Percentiles rank a stretch among this genome's conserved stretches.
Conservation (phyloP, 2,888 invertebrate genomes). For the Crocallis elinguaria region DNA sequence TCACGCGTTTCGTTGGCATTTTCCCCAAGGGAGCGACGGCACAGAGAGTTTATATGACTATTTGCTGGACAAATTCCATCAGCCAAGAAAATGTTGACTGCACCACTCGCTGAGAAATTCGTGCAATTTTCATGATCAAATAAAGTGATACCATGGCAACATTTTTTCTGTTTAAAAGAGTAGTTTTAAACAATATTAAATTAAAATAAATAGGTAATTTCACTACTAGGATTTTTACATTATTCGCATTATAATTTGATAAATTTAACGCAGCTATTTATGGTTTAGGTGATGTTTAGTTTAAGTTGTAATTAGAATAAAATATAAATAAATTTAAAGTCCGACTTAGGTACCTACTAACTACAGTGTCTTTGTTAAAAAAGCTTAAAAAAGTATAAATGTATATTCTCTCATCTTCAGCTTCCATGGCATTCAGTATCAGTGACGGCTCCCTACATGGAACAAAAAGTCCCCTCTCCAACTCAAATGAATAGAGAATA, state of each 20-base stretch:
- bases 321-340: no score
- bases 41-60: slow-evolving; percentile 40
- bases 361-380: no score
- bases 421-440: background rate
- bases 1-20: slow-evolving; percentile 38
- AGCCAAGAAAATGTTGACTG: slow-evolving; percentile 48
- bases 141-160: slow-evolving; percentile 21
- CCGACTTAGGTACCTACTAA: no score
- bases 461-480: background rate
- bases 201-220: no score
- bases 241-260: no score
- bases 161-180: background rate
- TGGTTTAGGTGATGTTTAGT: no score
- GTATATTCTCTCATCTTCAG: background rate
- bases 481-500: slow-evolving; percentile 36
- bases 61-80: slow-evolving; percentile 57
- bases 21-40: slow-evolving; percentile 34
- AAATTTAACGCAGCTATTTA: no score
- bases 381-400: no score
- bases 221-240: no score
- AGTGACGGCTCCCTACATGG: background rate
- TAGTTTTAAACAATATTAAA: no score
- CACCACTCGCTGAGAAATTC: slow-evolving; percentile 44
- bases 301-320: no score
- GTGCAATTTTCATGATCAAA: slow-evolving; percentile 41